Base-by-base conservation (phyloP, 1,140 invertebrate species). In the Bombyx mandarina region DNA sequence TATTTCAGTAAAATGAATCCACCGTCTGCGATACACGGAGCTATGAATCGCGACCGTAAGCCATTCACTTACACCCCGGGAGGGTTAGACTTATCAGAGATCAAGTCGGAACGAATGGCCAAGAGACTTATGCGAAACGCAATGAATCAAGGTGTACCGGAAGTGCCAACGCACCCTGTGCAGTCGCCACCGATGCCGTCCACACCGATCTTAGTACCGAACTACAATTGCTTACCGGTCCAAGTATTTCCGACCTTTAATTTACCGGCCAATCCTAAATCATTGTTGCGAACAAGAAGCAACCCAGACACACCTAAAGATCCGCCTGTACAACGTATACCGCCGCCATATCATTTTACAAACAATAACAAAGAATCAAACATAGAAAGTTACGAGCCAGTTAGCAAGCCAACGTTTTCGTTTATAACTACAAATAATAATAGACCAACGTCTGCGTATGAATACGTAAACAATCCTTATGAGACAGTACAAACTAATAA, bases 11-110 rank as follows among this genome's bases (percentile, higher is more conserved):
- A 74, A 54, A 87, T 86, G 81, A 94, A 95, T 83, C 94, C 96
- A 50, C 96, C 96, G 56, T 91, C 93, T 49, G 95, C 94, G 45
- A 93, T 98, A 50, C 94, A 96, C 72, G 94, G 95, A 75, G 95
- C 96, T 9, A 96, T 98, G 84, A 78, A 71, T 66, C 76, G 79
- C 43, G 96, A 98, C 75, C 97, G 96, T 77, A 97, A 96, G 78
- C 96, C 96, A 7, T 98, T 98, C 82, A 97, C 96, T 2, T 98
- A 98, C 80, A 97, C 96, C 7, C 96, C 96, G 1, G 95, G 95
- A 10, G 96, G 96, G 58, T 89, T 98, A 53, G 95, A 98, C 82
- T 90, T 98, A 7, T 96, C 94, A 0, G 94, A 98, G 85, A 97
- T 98, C 47, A 91, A 93, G 65, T 97, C 95, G 56, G 95, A 96